Base-by-base conservation (phyloP, 1,140 invertebrate species). In the Metopolophium dirhodum region DNA sequence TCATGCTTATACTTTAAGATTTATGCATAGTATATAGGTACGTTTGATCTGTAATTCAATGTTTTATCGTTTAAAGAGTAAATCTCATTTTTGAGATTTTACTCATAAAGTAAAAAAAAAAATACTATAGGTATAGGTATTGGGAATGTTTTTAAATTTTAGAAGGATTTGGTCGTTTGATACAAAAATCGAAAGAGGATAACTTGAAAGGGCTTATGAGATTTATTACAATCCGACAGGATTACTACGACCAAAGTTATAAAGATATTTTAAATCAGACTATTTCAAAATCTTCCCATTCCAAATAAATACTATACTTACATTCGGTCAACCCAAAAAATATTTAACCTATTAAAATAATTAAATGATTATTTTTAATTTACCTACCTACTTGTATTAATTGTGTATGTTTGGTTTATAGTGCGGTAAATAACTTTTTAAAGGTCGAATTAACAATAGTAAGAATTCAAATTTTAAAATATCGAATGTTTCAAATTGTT, bases 101-200 rank as follows among this genome's bases (percentile, higher is more conserved):
- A 54, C 49, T 54, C 49, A 23, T 41, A 54, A 54, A 54, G 20
- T 35, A 20, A 54, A 18, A 87, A 54, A 54, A 54, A 54, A 54
- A 54, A 54, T 35, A 89, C 7, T 30, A 20, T 51, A 54, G 20
- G 22, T 54, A 20, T 35, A 41, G 2, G 2, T 41, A 37, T 26
- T 61, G 89, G 8, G 20, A 37, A 9, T 61, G 57, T 68, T 68
- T 90, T 90, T 61, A 68, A 68, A 90, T 90, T 90, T 45, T 68
- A 61, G 23, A n/a, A 30, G 41, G 89, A 90, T 90, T 90, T 90
- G 26, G 57, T 61, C 51, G 89, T 68, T 90, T 68, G 37, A 68
- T 90, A 68, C 37, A 54, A 68, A 90, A 90, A 90, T 90, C 89
- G 89, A 90, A 90, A 90, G 57, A 90, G 54, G 57, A 90, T 90